A percentile compares a stretch with the other conserved stretches of the same genome.
Evolutionary conservation across 2,888 invertebrate species (phyloP).

Genomic region (Drosophila birchii): DNA sequence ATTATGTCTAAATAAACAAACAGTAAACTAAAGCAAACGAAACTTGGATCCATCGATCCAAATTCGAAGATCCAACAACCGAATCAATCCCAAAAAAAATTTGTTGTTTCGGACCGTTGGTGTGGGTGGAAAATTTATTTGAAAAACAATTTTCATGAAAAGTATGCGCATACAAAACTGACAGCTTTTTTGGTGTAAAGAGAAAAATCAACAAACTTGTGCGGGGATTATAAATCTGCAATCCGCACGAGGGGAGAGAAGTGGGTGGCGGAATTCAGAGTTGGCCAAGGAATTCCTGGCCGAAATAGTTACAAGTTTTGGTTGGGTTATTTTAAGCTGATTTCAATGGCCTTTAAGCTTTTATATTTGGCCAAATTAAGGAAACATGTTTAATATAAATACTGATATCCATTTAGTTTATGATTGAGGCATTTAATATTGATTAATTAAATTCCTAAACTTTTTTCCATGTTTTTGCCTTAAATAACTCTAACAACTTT

Average conservation of each 20-base stretch:
- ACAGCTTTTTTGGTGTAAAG: constrained; percentile 68
- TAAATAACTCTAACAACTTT: neutral
- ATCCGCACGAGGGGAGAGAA: constrained; percentile 19
- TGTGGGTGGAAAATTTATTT: constrained; percentile 74
- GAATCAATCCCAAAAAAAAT: constrained; percentile 52
- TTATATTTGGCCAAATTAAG: neutral
- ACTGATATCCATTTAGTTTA: neutral
- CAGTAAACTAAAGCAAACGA: constrained; percentile 33
- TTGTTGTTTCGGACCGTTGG: constrained; percentile 42
- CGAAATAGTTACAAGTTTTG: constrained; percentile 7
- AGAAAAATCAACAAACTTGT: constrained; percentile 71
- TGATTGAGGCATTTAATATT: too few species aligned
- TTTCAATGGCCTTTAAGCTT: neutral
- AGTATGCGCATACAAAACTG: constrained; percentile 78
- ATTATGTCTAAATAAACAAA: constrained; percentile 79
- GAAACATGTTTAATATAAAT: neutral
- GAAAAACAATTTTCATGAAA: constrained; percentile 78
- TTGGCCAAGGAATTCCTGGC: constrained; percentile 1
- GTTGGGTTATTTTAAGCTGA: neutral
- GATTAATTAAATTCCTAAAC: neutral
- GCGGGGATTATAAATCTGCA: constrained; percentile 69
- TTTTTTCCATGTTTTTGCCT: too few species aligned
- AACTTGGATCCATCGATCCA: constrained; percentile 32
- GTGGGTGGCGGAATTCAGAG: neutral
- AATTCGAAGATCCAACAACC: constrained; percentile 19